Evolutionary conservation across 2,888 invertebrate genomes (phyloP), one percentile per base, ranked within the genome.

Genomic region (Nomada goodeniana): DNA sequence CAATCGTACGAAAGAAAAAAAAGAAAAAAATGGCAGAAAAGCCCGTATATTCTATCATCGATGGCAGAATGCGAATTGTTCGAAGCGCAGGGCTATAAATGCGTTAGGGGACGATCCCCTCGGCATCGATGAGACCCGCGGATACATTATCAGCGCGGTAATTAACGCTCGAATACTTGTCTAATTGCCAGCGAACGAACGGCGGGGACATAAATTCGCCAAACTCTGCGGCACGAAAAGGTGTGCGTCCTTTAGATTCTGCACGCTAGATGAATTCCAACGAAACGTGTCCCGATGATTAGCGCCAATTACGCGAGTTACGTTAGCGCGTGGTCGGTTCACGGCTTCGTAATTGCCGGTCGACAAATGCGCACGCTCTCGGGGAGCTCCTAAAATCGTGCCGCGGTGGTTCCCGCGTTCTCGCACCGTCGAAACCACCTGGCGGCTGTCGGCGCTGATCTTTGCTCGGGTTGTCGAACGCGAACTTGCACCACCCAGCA

Each of bases 261-360:
- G 7, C 5, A 20, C 52, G 36, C 20, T 55, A 26, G 18, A 69
- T 53, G 53, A 64, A 64, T 79, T 73, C 61, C 60, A 42, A 61
- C 44, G 67, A 60, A 50, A 78, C 76, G 61, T 68, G 63, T 61
- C 61, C 18, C 44, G 52, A 60, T 47, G 73, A 79, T 75, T 72
- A 67, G 11, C 47, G 69, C 57, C 67, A 76, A 84, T 78, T 72
- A 36, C 65, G 42, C 68, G 29, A 59, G 29, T 76, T 70, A 71
- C 72, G 36, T 53, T 60, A 44, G 77, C 69, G 53, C 47, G 50
- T 53, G 23, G 50, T 23, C 47, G 36, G 63, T 64, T 23, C 59
- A 50, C 60, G 63, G 61, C 52, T 76, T 78, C 44, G 64, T 65
- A 82, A 82, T 82, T 82, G 61, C 65, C 26, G 26, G 26, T 42